Percentiles rank a stretch among this genome's conserved stretches.
Evolutionary conservation across 2,888 invertebrate species (phyloP).

Genomic region (Volucella inanis): DNA sequence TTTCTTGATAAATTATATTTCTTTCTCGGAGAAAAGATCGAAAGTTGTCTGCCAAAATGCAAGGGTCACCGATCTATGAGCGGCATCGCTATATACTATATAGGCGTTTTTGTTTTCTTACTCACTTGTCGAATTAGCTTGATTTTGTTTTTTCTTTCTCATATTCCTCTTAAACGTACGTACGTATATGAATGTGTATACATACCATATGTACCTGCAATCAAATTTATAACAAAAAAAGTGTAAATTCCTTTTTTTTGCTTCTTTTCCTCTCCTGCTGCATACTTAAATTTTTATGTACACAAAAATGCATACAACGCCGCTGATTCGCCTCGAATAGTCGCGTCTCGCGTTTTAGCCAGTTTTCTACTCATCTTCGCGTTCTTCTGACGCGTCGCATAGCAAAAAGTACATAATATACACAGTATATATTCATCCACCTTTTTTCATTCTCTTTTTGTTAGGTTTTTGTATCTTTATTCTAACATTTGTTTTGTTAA

Average conservation of each 20-base stretch:
- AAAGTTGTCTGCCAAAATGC: too few species aligned
- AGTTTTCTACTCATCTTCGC: slow-evolving; percentile 9
- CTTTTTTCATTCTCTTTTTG: slow-evolving; percentile 8
- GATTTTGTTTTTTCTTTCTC: slow-evolving; percentile 6
- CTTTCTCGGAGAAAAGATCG: too few species aligned
- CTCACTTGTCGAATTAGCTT: slow-evolving; percentile 2
- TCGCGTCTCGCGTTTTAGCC: slow-evolving; percentile 23
- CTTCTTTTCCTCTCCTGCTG: too few species aligned
- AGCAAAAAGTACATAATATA: slow-evolving; percentile 55
- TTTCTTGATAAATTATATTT: too few species aligned
- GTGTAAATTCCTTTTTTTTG: slow-evolving; percentile 28
- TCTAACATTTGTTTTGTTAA: slow-evolving; percentile 19
- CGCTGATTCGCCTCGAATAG: slow-evolving; percentile 44
- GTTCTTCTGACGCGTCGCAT: slow-evolving; percentile 22
- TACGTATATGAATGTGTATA: too few species aligned
- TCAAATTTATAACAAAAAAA: slow-evolving; percentile 6
- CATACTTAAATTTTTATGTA: too few species aligned
- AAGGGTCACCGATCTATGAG: slow-evolving; percentile 52
- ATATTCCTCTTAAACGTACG: neutral
- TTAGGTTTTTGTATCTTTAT: slow-evolving; percentile 35
- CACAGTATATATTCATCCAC: slow-evolving; percentile 54
- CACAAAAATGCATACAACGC: slow-evolving; percentile 52
- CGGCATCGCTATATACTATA: neutral
- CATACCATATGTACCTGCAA: neutral
- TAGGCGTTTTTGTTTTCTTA: slow-evolving; percentile 18